These are phyloP conservation scores for Calosoma granatense DNA, from an alignment of 1,140 invertebrate genomes.

Conservation along the genomic window DNA sequence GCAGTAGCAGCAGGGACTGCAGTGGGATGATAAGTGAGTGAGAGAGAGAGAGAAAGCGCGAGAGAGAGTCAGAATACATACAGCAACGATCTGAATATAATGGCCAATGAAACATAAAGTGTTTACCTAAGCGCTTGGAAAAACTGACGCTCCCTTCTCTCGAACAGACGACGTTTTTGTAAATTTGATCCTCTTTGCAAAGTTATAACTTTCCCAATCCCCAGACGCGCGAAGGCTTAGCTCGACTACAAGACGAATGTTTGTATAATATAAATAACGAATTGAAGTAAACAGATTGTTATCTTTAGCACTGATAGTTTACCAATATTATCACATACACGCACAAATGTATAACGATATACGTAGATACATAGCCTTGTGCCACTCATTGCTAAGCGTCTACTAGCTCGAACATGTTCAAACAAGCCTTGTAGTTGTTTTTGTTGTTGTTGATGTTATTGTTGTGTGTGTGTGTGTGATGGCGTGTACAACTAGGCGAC, in stretches of 20 bases:
- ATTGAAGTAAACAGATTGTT: not conserved
- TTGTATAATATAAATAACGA: not conserved
- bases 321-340: not conserved
- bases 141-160: not conserved
- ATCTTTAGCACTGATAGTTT: too few relatives aligned
- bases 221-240: not conserved
- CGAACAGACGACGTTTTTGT: not conserved
- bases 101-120: conserved; percentile 8
- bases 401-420: too few relatives aligned
- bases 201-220: conserved; percentile 1
- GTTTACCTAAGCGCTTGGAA: conserved; percentile 6
- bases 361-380: too few relatives aligned
- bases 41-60: too few relatives aligned
- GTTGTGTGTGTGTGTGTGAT: too few relatives aligned
- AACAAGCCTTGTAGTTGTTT: too few relatives aligned
- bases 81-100: conserved; percentile 3
- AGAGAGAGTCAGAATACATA: not conserved
- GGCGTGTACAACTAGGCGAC: too few relatives aligned
- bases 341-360: too few relatives aligned
- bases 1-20: too few relatives aligned
- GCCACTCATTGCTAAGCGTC: too few relatives aligned
- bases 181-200: conserved; percentile 6
- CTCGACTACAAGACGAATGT: not conserved
- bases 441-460: too few relatives aligned
- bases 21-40: too few relatives aligned